Evolutionary conservation across 2,888 invertebrate genomes (phyloP), one percentile per base, ranked within the genome.

Genomic region (Sphaerophoria rueppellii): DNA sequence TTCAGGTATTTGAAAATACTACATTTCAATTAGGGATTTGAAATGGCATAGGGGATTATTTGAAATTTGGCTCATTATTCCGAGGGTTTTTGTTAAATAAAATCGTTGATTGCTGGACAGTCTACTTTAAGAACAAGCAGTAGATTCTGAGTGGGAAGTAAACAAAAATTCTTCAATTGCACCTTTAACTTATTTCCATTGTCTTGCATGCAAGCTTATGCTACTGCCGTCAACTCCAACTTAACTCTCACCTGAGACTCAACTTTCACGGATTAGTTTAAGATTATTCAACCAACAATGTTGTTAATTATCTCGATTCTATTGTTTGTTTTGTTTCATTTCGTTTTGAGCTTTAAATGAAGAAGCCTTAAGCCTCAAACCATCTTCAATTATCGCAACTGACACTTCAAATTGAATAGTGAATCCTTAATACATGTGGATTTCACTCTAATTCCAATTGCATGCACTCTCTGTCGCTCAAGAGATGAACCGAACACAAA

Each of bases 311-410:
- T 54, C 67, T 24, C 4, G 0, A 0, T 12, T 35, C 14, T 55
- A 4, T 24, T 57, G 32, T 48, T 24, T 43, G 14, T 57, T 12
- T 34, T 11, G 50, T 40, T 11, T 48, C 32, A 40, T 9, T 14
- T 55, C 54, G 12, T 32, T 65, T 16, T 12, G n/a, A 55, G 52
- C 40, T 24, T 24, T 24, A 2, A 24, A 24, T 24, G 24, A 24
- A 24, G 24, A 24, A 40, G 46, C 32, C 46, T n/a, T 79, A 73
- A 85, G 72, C 63, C 70, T 69, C 50, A 50, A 46, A 73, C 32
- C 46, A 58, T 57, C 70, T 76, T 80, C 50, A 81, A 85, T 85
- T 85, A 85, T 85, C 73, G 37, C 73, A 81, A 24, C 76, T 48
- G 58, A 58, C 85, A 70, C 37, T 58, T 48, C 74, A 37, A 79